Base-by-base conservation (phyloP, 2,888 invertebrate genomes). In the Parnassius orleans region DNA sequence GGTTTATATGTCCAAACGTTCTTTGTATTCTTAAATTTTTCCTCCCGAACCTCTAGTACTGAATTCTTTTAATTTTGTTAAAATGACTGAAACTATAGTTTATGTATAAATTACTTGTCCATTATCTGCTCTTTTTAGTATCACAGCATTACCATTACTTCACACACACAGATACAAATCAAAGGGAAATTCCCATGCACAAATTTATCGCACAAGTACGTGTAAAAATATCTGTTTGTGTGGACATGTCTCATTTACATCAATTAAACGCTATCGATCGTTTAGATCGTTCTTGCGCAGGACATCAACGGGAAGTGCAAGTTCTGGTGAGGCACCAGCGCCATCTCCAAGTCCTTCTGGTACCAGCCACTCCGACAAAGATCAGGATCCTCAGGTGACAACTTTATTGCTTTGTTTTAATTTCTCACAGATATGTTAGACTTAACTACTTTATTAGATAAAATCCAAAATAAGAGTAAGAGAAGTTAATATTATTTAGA, bases 341-440 rank as follows among this genome's bases (percentile, higher is more conserved):
- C 92, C 92, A 0, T 92, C 92, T 0, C 92, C 96, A 41, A 98
- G 98, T 75, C 98, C 98, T 1, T 98, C 98, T 72, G 98, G 98
- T 51, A 98, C 98, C 66, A 94, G 97, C 74, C 95, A 96, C 73
- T 97, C 97, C 72, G 98, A 98, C 80, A 97, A 97, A 83, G 96
- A 96, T 67, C 96, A 96, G 70, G 97, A 97, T 79, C 92, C 96
- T 50, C 96, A 96, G 92, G 96, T 95, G 33, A 73, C 19, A 46
- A 10, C 3, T 43, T 10, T 10, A 43, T 24, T 43, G 11, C 43
- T 43, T 43, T 43, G 3, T 10, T 43, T 10, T 7, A 43, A 19
- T 19, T 24, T 7, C 33, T 33, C 33, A 33, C 7, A 33, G 33
- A 7, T 1, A 7, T 0, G 33, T 33, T 33, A 3, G 7, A 33